Evolutionary conservation across 2,888 invertebrate species (phyloP), one percentile per base, ranked within the genome.

Genomic region (Dromius quadrimaculatus): DNA sequence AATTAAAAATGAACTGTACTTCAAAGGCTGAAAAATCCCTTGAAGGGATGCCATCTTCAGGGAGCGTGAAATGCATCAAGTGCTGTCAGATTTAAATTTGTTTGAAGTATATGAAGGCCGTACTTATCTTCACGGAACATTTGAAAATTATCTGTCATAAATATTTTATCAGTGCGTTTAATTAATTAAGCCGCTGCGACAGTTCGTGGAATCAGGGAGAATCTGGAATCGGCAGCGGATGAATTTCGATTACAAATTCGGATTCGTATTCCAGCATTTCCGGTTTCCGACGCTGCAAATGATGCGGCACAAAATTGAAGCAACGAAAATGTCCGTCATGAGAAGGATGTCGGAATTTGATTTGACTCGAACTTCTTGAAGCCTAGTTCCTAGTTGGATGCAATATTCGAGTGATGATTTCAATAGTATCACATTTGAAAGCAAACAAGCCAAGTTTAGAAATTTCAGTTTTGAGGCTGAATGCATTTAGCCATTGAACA

Each of bases 151-250:
- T 36, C 59, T 59, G 59, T 28, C 59, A 38, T 59, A 59, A 59
- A 59, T 59, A 36, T 59, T 59, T 59, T 59, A 54, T 54, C 32
- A 54, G 50, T 54, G 32, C 50, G 50, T 54, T 54, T 54, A 54
- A 54, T 54, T 54, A 54, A 54, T 54, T 9, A 54, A n/a, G n/a
- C n/a, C n/a, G n/a, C n/a, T n/a, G n/a, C 13, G 50, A 13, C 5
- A 54, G 50, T 41, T 41, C 15, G 41, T 41, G 41, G 15, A 54
- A 23, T 13, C 47, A 22, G 11, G 47, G 22, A 9, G 47, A 19
- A n/a, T 3, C 22, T n/a, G n/a, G 47, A 28, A 28, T 8, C 13
- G 20, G n/a, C n/a, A n/a, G n/a, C n/a, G n/a, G n/a, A n/a, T n/a
- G n/a, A n/a, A n/a, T 11, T 41, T 41, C 50, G 32, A 54, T 32